Percentiles rank a stretch among this genome's conserved stretches.
Conservation (phyloP, 2,888 invertebrate species). For the Ferrisia virgata region DNA sequence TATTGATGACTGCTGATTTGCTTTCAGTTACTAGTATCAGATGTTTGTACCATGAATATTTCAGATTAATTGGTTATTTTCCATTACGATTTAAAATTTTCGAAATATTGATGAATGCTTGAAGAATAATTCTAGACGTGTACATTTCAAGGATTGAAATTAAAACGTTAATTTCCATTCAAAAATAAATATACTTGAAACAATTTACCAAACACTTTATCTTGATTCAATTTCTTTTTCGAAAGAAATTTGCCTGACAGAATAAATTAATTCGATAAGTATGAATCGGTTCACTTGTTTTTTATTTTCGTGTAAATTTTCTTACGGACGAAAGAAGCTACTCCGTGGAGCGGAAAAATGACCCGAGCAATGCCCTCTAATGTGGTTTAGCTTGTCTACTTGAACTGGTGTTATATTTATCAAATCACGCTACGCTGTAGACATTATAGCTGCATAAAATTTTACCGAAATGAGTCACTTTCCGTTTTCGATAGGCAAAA, state of each 20-base stretch:
- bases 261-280: not conserved
- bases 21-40: too few relatives aligned
- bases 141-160: too few relatives aligned
- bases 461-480: not conserved
- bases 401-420: not conserved
- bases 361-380: slow-evolving; percentile 3
- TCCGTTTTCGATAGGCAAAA: not conserved
- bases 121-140: too few relatives aligned
- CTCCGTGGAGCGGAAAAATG: not conserved
- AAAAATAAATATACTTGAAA: too few relatives aligned
- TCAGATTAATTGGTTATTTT: too few relatives aligned
- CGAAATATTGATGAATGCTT: too few relatives aligned
- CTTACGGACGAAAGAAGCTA: not conserved
- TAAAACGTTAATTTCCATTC: too few relatives aligned
- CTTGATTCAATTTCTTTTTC: not conserved
- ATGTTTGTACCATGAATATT: too few relatives aligned
- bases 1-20: too few relatives aligned
- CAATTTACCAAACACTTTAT: too few relatives aligned
- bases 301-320: not conserved
- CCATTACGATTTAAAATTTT: too few relatives aligned
- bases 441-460: not conserved
- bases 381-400: not conserved
- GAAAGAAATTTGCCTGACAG: not conserved
- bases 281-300: not conserved
- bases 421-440: not conserved